Evolutionary conservation across 2,113 vertebrate species (phyloP).

Genomic region (Myocastor coypus): DNA sequence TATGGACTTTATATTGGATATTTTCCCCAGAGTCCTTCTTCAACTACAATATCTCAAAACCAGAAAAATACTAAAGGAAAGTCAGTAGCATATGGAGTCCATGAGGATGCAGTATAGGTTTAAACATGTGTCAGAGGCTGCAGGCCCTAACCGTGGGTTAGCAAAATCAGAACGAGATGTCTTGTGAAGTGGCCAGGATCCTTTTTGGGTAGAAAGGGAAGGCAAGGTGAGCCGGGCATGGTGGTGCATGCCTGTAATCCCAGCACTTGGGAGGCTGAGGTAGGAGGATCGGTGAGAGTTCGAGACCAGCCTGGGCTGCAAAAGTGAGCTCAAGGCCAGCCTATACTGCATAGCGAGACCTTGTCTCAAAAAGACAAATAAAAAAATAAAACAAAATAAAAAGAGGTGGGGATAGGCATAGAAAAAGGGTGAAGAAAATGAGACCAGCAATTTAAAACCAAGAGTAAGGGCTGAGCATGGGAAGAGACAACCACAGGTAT

Average conservation of each 20-base stretch:
- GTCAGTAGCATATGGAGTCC: background rate
- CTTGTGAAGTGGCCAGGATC: background rate
- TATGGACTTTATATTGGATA: background rate
- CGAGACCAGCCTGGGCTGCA: no score
- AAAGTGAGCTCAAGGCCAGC: no score
- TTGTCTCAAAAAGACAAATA: no score
- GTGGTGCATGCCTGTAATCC: no score
- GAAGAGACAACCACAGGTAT: background rate
- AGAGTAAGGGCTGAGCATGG: background rate
- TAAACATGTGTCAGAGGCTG: background rate
- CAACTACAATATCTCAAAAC: background rate
- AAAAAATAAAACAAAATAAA: no score
- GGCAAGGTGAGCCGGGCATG: no score
- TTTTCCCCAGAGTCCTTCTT: background rate
- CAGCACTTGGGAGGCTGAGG: no score
- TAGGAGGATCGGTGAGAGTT: no score
- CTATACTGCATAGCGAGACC: no score
- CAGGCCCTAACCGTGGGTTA: background rate
- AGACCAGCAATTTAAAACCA: conserved; percentile 3
- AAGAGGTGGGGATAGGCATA: no score
- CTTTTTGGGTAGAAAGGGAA: background rate
- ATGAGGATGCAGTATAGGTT: background rate
- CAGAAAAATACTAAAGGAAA: background rate
- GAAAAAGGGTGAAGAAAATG: background rate
- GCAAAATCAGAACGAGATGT: background rate